Evolutionary conservation across 2,797 vertebrate species (phyloP), one percentile per base, ranked within the genome.

Genomic region (Trichosurus vulpecula): DNA sequence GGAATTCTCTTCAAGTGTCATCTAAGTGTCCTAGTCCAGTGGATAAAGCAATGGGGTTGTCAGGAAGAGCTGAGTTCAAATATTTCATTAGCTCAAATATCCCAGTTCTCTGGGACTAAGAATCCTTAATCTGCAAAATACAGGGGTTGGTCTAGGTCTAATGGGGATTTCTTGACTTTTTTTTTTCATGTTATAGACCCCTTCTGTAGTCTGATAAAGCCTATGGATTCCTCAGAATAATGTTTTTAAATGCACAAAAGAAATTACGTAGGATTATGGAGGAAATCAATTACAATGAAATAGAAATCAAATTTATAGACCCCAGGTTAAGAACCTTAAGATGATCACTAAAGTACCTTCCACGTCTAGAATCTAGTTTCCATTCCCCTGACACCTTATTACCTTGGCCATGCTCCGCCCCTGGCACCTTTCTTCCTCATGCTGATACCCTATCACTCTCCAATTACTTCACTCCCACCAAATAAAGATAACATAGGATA

Each of bases 401-500:
- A 54, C n/a, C 74, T 31, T 51, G 3, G 61, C 91, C 81, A 27
- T 92, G 87, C 90, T 52, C 30, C 54, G 93, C 41, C 91, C 51
- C 91, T 30, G 51, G 74, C 52, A 56, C 66, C 16, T 91, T 55
- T 89, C 41, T 95, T 95, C 89, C 94, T 89, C 35, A 51, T 89
- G 57, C 90, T 31, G 89, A 89, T 54, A 81, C 22, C 41, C 16
- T 31, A 95, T 52, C 41, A 94, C 13, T 90, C 41, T 81, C 52
- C 13, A 31, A 94, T 52, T n/a, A 94, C 19, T 81, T 95, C 91
- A 92, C 5, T 52, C 92, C 93, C 90, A 66, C 74, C 54, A 94
- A 95, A 96, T 90, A 54, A 87, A 95, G 95, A 93, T 91, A 90
- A 90, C 92, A 27, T 47, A 81, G 81, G 74, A 54, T 91, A 92